Evolutionary conservation across 2,113 vertebrate species (phyloP), one percentile per base, ranked within the genome.

Genomic region (Daubentonia madagascariensis): DNA sequence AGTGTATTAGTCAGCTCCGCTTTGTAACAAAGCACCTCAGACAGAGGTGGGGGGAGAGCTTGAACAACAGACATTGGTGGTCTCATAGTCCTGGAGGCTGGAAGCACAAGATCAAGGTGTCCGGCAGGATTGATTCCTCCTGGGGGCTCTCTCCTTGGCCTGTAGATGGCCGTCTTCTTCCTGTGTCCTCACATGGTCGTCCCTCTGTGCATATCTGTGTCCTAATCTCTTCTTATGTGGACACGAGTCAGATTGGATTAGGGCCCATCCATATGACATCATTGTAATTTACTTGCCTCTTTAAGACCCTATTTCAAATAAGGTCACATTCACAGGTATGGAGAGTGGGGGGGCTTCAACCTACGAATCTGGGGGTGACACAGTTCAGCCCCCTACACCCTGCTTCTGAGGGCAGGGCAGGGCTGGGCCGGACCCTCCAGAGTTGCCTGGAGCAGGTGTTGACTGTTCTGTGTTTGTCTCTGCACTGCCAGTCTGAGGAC

Each of bases 1-100:
- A 73, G 97, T 30, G 98, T 43, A 2, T 5, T 6, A 1, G 63
- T 43, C 43, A 22, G 81, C 67, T 37, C 0, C 32, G 75, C 75
- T 32, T 6, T 0, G 0, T 48, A 18, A 57, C 25, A 13, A n/a
- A 57, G 37, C 6, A 12, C 63, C 0, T 0, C 32, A 20, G 13
- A 23, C 2, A 2, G 54, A 18, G 54, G 18, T 1, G 54, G 6
- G 54, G 59, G 0, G 5, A 57, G 4, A 16, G 50, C 8, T 22
- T 16, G 37, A 40, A 45, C 23, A 2, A 3, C 54, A 2, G 37
- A 48, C 3, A 6, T 0, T 0, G 22, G 17, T 20, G 4, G 67
- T 73, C 76, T 59, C 35, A 0, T 1, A 0, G 16, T 4, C 37
- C 85, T 68, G 22, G 57, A 28, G 95, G 68, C 85, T 35, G 13